phyloP scores from a whole-genome alignment of 1,140 invertebrate species.

The Dryas iulia region DNA sequence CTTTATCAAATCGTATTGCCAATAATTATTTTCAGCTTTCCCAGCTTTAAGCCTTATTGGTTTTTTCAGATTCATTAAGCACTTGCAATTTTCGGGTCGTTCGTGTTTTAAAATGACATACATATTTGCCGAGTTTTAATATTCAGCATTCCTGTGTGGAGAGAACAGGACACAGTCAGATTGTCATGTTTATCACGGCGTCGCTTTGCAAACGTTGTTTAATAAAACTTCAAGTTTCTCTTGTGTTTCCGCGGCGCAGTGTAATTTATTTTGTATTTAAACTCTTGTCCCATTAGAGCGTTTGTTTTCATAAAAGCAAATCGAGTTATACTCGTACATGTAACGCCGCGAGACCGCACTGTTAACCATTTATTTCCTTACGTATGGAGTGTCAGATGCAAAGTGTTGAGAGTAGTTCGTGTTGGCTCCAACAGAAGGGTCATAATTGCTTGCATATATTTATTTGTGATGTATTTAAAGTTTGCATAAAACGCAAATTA shows the following conservation, averaged over 20 bases:
- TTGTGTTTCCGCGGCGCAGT: slow-evolving; percentile 14
- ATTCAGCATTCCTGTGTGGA: not conserved
- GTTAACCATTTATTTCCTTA: slow-evolving; percentile 68
- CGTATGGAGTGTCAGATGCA: slow-evolving; percentile 35
- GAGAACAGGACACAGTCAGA: slow-evolving; percentile 9
- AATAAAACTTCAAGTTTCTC: slow-evolving; percentile 32
- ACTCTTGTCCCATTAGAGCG: slow-evolving; percentile 57
- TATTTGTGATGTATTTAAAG: not conserved
- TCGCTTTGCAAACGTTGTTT: slow-evolving; percentile 27
- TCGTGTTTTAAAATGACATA: not conserved
- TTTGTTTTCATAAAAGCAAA: slow-evolving; percentile 70
- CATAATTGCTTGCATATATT: slow-evolving; percentile 7
- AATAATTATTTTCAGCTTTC: not conserved
- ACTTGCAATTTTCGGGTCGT: not conserved
- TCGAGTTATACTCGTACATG: slow-evolving; percentile 65
- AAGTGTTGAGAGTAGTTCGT: not conserved
- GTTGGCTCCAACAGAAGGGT: not conserved
- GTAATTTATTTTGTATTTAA: slow-evolving; percentile 61
- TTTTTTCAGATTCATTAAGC: slow-evolving; percentile 1
- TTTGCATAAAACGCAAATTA: slow-evolving; percentile 67
- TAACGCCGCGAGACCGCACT: slow-evolving; percentile 50
- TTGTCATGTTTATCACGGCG: slow-evolving; percentile 23
- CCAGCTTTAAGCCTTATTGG: not conserved
- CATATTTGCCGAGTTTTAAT: not conserved
- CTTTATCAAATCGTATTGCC: not conserved